Evolutionary conservation across 2,888 invertebrate genomes (phyloP).

Genomic region (Homarus gammarus): DNA sequence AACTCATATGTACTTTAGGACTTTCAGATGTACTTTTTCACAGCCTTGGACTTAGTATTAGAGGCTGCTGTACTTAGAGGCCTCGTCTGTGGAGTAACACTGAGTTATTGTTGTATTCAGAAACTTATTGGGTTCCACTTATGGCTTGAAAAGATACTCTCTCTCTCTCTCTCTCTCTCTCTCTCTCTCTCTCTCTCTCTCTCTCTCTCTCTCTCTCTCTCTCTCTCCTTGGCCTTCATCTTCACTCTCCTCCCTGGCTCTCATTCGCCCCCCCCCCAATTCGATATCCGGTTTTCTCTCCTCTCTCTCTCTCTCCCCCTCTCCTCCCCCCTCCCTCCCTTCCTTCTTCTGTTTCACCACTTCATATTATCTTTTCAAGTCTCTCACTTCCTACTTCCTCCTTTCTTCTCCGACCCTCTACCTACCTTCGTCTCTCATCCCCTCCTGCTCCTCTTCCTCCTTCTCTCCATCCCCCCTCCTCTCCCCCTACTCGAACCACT

Average conservation of each 20-base stretch:
- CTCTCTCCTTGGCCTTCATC: neutral
- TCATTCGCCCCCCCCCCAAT: neutral
- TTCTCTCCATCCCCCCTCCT: neutral
- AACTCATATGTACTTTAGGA: too few relatives aligned
- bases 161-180: neutral
- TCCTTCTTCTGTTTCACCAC: too few relatives aligned
- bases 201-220: neutral
- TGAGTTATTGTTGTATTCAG: too few relatives aligned
- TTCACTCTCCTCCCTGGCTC: neutral
- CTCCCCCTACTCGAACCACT: neutral
- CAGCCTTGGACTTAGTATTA: too few relatives aligned
- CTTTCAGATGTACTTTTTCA: too few relatives aligned
- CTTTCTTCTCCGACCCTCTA: neutral
- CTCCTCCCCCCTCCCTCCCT: too few relatives aligned
- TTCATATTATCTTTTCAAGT: too few relatives aligned
- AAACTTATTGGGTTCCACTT: too few relatives aligned
- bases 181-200: neutral
- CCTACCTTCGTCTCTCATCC: neutral
- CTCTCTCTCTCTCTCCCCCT: conserved; percentile 2
- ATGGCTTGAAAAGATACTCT: too few relatives aligned
- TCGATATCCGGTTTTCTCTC: too few relatives aligned
- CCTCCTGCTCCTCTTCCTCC: neutral
- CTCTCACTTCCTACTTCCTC: neutral
- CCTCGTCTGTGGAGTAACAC: too few relatives aligned
- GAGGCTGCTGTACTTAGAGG: too few relatives aligned